phyloP scores from a whole-genome alignment of 2,113 vertebrate genomes.

The Nycticorax nycticorax region DNA sequence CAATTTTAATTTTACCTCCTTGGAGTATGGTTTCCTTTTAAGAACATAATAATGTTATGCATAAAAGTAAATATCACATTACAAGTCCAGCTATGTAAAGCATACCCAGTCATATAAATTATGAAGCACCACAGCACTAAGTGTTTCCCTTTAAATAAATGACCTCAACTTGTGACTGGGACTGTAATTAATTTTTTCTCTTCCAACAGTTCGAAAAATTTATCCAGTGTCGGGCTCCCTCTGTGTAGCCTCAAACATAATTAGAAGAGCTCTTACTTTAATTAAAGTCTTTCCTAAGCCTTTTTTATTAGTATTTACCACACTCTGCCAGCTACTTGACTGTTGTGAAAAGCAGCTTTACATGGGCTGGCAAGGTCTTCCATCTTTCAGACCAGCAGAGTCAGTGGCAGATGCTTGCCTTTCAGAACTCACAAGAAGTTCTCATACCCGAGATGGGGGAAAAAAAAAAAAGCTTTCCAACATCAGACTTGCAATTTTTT shows the following conservation, averaged over 20 bases:
- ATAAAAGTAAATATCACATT: not conserved
- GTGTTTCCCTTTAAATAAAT: constrained; percentile 53
- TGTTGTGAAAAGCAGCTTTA: not conserved
- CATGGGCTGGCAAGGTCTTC: not conserved
- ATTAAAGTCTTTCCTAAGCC: not conserved
- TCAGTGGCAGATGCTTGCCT: not conserved
- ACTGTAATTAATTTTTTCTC: constrained; percentile 21
- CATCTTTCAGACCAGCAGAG: not conserved
- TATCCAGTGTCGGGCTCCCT: not conserved
- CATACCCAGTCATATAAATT: not conserved
- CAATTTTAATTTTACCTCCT: constrained; percentile 7
- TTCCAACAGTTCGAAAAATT: constrained; percentile 15
- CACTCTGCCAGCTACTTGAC: not conserved
- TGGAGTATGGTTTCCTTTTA: not conserved
- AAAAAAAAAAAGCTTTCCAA: not conserved
- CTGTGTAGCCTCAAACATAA: not conserved
- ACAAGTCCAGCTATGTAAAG: constrained; percentile 27
- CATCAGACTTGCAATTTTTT: not conserved
- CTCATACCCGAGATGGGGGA: not conserved
- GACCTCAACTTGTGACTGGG: constrained; percentile 23
- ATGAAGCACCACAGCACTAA: not conserved
- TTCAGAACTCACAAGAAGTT: not conserved
- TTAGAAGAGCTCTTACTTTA: not conserved
- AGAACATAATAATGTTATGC: not conserved
- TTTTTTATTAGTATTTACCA: not conserved